Evolutionary conservation across 2,113 vertebrate species (phyloP).

Genomic region (Rallus limicola): DNA sequence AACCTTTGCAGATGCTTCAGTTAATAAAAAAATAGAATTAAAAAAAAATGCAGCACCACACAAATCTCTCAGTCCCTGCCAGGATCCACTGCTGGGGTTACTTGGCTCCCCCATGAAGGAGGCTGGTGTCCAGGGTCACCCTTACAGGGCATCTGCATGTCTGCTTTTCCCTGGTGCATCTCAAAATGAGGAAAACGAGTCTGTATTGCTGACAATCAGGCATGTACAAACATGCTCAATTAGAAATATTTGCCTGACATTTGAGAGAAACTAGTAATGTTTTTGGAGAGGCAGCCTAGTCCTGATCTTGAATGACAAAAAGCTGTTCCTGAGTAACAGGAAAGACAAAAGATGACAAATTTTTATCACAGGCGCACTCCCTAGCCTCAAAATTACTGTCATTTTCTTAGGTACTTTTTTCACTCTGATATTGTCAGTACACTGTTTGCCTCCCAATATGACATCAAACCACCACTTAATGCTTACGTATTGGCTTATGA

Average conservation of each 20-base stretch:
- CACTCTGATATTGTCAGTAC: not conserved
- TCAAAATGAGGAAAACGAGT: not conserved
- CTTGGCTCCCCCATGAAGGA: not conserved
- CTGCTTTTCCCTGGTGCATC: not conserved
- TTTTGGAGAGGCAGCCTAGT: not conserved
- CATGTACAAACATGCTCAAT: not conserved
- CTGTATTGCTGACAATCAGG: not conserved
- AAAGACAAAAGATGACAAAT: not conserved
- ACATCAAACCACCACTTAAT: not conserved
- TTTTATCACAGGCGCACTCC: not conserved
- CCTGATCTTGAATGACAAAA: not conserved
- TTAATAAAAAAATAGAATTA: not conserved
- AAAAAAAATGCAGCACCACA: not conserved
- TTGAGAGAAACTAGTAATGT: not conserved
- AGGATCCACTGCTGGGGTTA: not conserved
- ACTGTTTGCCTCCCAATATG: not conserved
- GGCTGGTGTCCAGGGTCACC: not conserved
- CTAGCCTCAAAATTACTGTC: not conserved
- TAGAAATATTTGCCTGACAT: not conserved
- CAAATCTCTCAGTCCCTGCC: not conserved
- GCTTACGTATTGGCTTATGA: not conserved
- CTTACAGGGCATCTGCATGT: rapidly evolving
- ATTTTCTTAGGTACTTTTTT: not conserved
- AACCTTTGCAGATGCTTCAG: not conserved
- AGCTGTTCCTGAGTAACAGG: not conserved